Evolutionary conservation across 2,113 vertebrate genomes (phyloP).

Genomic region (Misgurnus anguillicaudatus): DNA sequence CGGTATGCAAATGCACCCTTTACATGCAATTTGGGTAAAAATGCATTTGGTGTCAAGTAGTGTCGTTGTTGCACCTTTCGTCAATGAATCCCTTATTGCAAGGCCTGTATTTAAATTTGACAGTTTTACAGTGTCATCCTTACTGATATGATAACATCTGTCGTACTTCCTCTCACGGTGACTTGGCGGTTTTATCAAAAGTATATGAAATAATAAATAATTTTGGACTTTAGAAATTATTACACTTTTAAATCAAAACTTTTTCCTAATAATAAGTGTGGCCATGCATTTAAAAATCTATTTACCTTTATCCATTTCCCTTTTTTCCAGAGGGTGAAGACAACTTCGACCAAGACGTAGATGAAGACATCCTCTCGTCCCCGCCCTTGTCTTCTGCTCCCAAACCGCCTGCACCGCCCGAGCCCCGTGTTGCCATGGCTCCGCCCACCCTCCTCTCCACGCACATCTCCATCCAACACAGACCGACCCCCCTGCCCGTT

Average conservation of each 20-base stretch:
- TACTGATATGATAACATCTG: neutral
- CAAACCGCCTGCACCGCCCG: constrained; percentile 70
- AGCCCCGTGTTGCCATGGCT: constrained; percentile 29
- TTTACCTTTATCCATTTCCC: neutral
- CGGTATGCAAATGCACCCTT: too few species aligned
- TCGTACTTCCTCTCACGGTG: too few species aligned
- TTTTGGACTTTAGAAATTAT: too few species aligned
- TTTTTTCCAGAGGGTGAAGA: constrained; percentile 91
- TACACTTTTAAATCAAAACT: too few species aligned
- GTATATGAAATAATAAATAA: too few species aligned
- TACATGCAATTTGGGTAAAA: too few species aligned
- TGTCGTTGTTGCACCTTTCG: neutral
- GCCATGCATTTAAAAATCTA: neutral
- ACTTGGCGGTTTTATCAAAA: too few species aligned
- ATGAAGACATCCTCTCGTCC: constrained; percentile 78
- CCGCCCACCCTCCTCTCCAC: constrained; percentile 65
- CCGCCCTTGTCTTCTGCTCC: constrained; percentile 72
- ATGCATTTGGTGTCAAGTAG: neutral
- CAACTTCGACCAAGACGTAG: constrained; percentile 91
- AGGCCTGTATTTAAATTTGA: neutral
- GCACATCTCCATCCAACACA: constrained; percentile 85
- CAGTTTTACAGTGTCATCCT: neutral
- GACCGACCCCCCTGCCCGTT: constrained; percentile 65
- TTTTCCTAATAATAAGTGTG: too few species aligned
- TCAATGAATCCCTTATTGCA: neutral